Evolutionary conservation across 2,113 vertebrate species (phyloP).

Genomic region (Eulemur macaco): DNA sequence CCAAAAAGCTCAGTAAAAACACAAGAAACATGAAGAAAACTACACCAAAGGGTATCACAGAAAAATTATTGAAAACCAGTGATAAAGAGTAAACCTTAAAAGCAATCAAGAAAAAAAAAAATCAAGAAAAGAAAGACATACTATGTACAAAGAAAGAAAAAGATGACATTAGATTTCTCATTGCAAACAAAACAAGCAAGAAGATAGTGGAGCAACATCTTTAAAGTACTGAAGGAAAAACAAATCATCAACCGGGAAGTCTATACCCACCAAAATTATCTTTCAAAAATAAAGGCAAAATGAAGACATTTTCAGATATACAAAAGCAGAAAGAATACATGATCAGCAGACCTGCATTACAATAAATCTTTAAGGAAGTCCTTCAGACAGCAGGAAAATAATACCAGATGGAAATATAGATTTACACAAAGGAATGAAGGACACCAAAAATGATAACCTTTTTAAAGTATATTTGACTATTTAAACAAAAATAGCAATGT

Average conservation of each 20-base stretch:
- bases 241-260: background rate
- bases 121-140: background rate
- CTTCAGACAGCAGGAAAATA: background rate
- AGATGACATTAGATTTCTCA: background rate
- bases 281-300: background rate
- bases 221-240: background rate
- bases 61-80: background rate
- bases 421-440: background rate
- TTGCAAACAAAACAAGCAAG: background rate
- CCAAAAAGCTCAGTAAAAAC: slow-evolving; percentile 4
- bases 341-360: background rate
- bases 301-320: background rate
- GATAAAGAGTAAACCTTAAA: background rate
- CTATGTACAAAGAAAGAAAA: background rate
- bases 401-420: background rate
- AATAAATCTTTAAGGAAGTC: background rate
- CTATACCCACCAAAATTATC: background rate
- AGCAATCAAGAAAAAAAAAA: background rate
- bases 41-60: background rate
- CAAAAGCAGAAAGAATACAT: background rate
- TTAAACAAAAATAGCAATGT: background rate
- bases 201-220: background rate
- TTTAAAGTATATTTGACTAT: background rate
- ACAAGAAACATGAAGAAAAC: background rate
- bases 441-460: background rate